Conservation (phyloP, 37 sponge, comb jelly and placozoan species). For the Axinella damicornis region DNA sequence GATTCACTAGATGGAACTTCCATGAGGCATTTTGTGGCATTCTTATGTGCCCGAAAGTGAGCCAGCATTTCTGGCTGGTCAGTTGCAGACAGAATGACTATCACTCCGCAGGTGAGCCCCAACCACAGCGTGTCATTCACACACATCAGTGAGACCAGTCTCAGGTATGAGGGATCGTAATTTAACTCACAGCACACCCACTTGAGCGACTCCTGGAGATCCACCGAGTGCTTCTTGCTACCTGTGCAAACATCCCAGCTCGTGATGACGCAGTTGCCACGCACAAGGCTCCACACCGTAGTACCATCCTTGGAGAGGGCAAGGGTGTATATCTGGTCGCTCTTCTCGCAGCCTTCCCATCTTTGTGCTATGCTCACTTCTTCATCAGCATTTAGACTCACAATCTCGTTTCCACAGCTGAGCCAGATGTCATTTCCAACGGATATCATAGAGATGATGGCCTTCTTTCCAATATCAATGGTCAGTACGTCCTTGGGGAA, state of each 20-base stretch:
- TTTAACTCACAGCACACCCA: constrained; percentile 49
- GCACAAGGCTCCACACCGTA: constrained; percentile 62
- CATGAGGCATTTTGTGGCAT: constrained; percentile 56
- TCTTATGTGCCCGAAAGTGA: constrained; percentile 66
- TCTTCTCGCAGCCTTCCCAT: constrained; percentile 40
- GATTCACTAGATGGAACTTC: constrained; percentile 41
- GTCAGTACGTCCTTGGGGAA: constrained; percentile 39
- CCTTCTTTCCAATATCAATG: constrained; percentile 56
- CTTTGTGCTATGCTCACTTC: constrained; percentile 27
- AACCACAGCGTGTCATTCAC: constrained; percentile 75
- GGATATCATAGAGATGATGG: constrained; percentile 76
- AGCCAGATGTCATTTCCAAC: constrained; percentile 71
- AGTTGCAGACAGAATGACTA: constrained; percentile 63
- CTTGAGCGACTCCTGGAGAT: constrained; percentile 42
- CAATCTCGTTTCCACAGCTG: constrained; percentile 76
- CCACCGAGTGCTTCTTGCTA: constrained; percentile 12
- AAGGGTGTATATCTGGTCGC: constrained; percentile 68
- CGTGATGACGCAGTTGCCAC: constrained; percentile 31
- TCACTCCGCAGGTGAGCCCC: constrained; percentile 65
- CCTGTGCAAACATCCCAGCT: constrained; percentile 67
- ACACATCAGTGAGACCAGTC: constrained; percentile 64
- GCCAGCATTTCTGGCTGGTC: constrained; percentile 39
- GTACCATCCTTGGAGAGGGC: constrained; percentile 43
- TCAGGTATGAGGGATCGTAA: constrained; percentile 29
- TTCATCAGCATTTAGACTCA: constrained; percentile 67